Conservation (phyloP, 2,113 vertebrate species). For the Bos indicus region DNA sequence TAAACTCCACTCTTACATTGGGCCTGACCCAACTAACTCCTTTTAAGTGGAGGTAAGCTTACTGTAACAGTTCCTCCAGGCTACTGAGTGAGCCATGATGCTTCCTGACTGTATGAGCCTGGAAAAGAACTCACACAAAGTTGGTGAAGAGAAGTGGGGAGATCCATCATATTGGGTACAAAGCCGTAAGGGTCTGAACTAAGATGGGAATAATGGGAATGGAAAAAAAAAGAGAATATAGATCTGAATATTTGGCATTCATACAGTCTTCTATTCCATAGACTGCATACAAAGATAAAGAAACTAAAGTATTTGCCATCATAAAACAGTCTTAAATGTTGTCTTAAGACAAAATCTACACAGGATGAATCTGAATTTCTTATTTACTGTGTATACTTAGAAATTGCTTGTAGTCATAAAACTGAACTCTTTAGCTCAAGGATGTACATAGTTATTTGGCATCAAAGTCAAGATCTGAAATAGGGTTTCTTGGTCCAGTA, state of each 20-base stretch:
- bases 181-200: not conserved
- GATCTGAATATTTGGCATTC: not conserved
- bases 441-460: not conserved
- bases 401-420: not conserved
- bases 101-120: not conserved
- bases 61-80: not conserved
- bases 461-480: not conserved
- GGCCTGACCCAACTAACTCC: not conserved
- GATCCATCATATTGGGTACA: not conserved
- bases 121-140: not conserved
- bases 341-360: not conserved
- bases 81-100: not conserved
- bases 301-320: not conserved
- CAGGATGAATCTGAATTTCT: not conserved
- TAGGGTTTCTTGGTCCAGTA: not conserved
- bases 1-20: not conserved
- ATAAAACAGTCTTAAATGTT: not conserved
- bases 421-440: not conserved
- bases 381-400: not conserved
- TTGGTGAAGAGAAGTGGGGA: not conserved
- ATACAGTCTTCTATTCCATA: not conserved
- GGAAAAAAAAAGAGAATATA: not conserved
- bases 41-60: not conserved
- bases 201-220: not conserved
- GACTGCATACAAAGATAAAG: not conserved